Evolutionary conservation across 2,797 vertebrate species (phyloP).

Genomic region (Acestrorhynchus altus): DNA sequence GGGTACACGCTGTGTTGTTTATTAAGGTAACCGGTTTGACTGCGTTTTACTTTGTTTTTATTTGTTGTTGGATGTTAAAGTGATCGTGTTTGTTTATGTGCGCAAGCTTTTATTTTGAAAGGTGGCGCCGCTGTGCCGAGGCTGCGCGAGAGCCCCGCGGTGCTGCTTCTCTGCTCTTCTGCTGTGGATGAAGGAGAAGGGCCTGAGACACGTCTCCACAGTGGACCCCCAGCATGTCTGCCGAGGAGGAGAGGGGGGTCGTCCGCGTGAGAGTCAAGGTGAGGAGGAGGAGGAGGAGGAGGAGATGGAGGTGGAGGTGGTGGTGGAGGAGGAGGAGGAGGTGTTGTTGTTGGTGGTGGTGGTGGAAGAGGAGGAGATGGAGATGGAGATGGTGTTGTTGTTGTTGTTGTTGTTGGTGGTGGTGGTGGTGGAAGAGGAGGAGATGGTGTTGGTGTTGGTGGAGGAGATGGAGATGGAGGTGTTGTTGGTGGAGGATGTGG

Average conservation of each 20-base stretch:
- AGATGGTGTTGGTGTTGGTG: too few relatives aligned
- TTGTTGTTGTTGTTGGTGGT: too few relatives aligned
- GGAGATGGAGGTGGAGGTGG: background rate
- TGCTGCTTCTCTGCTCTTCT: slow-evolving; percentile 47
- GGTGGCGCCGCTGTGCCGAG: background rate
- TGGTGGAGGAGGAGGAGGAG: background rate
- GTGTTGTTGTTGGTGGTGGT: too few relatives aligned
- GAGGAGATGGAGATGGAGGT: too few relatives aligned
- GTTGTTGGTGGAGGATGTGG: too few relatives aligned
- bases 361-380: too few relatives aligned
- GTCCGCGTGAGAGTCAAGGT: slow-evolving; percentile 85
- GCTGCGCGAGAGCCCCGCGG: too few relatives aligned
- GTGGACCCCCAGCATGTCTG: slow-evolving; percentile 72
- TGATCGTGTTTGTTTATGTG: background rate
- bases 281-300: slow-evolving; percentile 46
- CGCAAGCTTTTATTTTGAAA: slow-evolving; percentile 62
- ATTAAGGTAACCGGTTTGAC: too few relatives aligned
- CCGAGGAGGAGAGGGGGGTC: slow-evolving; percentile 83
- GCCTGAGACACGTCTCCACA: slow-evolving; percentile 37
- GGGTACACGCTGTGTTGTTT: too few relatives aligned
- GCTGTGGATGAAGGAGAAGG: slow-evolving; percentile 50
- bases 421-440: too few relatives aligned
- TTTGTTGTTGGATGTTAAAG: background rate
- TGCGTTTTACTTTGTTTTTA: too few relatives aligned
- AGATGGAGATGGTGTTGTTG: too few relatives aligned